A percentile compares a stretch with the other conserved stretches of the same genome.
Conservation (phyloP, 1,140 invertebrate genomes). For the Sycophaga agraensis region DNA sequence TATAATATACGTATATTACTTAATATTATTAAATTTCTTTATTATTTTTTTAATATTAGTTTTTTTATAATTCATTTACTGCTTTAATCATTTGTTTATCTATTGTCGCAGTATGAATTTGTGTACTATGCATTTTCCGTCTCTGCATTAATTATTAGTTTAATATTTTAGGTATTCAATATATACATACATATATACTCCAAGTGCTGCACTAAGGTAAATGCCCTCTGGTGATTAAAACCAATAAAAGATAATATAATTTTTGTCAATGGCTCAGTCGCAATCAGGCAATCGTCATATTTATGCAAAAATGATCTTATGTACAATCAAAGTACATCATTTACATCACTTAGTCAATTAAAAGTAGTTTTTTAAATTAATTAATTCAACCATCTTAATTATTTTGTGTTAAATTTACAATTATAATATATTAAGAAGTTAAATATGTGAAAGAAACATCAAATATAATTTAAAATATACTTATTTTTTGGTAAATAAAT, state of each 20-base stretch:
- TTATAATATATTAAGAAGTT: no score
- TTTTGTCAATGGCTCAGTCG: no score
- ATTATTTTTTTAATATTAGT: neutral
- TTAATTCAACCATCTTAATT: no score
- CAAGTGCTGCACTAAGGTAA: conserved; percentile 16
- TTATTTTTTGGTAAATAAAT: no score
- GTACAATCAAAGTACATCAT: conserved; percentile 14
- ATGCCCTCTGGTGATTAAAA: conserved; percentile 16
- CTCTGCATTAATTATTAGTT: conserved; percentile 3
- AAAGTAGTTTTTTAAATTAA: no score
- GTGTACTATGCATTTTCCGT: neutral
- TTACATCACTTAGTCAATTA: no score
- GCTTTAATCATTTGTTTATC: neutral
- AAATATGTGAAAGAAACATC: no score
- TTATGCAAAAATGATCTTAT: conserved; percentile 18
- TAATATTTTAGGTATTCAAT: no score
- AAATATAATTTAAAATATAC: no score
- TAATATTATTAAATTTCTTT: neutral
- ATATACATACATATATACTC: conserved; percentile 25
- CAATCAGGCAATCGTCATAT: no score
- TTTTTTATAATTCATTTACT: neutral
- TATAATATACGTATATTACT: no score
- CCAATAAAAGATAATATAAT: conserved; percentile 1
- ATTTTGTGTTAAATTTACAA: no score
- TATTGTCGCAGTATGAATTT: conserved; percentile 1